Conservation (phyloP, 2,888 invertebrate genomes). For the Operophtera brumata region DNA sequence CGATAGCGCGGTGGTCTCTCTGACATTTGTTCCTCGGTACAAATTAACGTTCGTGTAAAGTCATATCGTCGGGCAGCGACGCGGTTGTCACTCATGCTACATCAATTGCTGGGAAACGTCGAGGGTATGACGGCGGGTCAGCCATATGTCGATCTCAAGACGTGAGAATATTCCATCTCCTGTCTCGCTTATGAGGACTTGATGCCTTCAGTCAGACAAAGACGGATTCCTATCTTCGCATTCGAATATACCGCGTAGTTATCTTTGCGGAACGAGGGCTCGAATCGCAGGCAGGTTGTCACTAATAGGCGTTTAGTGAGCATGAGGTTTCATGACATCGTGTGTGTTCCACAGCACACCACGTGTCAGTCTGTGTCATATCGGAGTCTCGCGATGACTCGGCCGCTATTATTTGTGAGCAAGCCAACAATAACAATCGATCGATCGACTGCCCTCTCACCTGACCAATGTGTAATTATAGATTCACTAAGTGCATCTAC, state of each 20-base stretch:
- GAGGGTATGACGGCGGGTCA: slow-evolving; percentile 76
- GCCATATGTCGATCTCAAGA: slow-evolving; percentile 70
- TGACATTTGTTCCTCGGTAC: slow-evolving; percentile 64
- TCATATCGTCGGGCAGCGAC: slow-evolving; percentile 63
- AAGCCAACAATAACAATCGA: slow-evolving; percentile 68
- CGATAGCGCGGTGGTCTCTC: slow-evolving; percentile 63
- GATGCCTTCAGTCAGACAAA: slow-evolving; percentile 66
- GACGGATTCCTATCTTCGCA: slow-evolving; percentile 61
- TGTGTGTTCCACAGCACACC: slow-evolving; percentile 69
- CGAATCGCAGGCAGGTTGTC: slow-evolving; percentile 75
- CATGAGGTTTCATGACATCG: slow-evolving; percentile 68
- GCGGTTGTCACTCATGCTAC: slow-evolving; percentile 78
- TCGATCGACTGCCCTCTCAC: slow-evolving; percentile 51
- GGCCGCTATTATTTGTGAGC: slow-evolving; percentile 54
- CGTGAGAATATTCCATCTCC: slow-evolving; percentile 73
- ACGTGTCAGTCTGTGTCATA: slow-evolving; percentile 66
- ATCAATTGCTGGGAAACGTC: slow-evolving; percentile 77
- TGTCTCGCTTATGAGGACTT: slow-evolving; percentile 66
- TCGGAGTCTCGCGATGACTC: slow-evolving; percentile 58
- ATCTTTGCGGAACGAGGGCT: slow-evolving; percentile 66
- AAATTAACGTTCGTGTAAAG: slow-evolving; percentile 76
- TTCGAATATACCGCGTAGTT: slow-evolving; percentile 66
- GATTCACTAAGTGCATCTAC: slow-evolving; percentile 65
- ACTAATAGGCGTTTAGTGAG: slow-evolving; percentile 78
- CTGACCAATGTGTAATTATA: slow-evolving; percentile 66